Base-by-base conservation (phyloP, 2,888 invertebrate species). In the Cosmorhoe ocellata region DNA sequence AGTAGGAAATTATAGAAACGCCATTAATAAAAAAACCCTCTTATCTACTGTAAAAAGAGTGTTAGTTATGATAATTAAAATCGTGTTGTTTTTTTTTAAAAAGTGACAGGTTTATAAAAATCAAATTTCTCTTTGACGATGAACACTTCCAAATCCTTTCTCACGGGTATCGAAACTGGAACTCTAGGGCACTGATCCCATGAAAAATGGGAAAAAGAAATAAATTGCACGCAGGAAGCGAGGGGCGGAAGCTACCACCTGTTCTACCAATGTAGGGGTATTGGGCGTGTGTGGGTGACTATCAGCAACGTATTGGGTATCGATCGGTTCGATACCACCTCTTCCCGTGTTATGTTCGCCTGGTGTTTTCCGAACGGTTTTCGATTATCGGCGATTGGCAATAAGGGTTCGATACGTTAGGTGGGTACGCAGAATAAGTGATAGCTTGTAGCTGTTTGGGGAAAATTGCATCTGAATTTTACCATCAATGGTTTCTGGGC, bases 351-450 rank as follows among this genome's bases (percentile, higher is more conserved):
- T 60, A 72, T 89, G 81, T 9, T 42, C 24, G 46, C 87, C 84
- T 86, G 67, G 88, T 90, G 75, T 66, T 86, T 88, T 84, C 77
- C 86, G 84, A 90, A 84, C 84, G 79, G 74, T 79, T 76, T 72
- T 80, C 81, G 82, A 83, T 83, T 87, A 90, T 89, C 77, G 87
- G 80, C 71, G 75, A 88, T 89, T 81, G 77, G 75, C 83, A 66
- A 87, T 88, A 85, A n/a, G 64, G 51, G 60, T 64, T 69, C 74
- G 66, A 79, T 76, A 40, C 52, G 28, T 30, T 40, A 46, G 49
- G 38, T 28, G 45, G 14, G n/a, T 33, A 37, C 12, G n/a, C 27
- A 31, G 43, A 40, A 32, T 52, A 43, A 0, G n/a, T 4, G 2
- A 11, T 22, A 34, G 45, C 36, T 9, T 12, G n/a, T 26, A 9